Base-by-base conservation (phyloP, 1,140 invertebrate species). In the Saccostrea cuccullata region DNA sequence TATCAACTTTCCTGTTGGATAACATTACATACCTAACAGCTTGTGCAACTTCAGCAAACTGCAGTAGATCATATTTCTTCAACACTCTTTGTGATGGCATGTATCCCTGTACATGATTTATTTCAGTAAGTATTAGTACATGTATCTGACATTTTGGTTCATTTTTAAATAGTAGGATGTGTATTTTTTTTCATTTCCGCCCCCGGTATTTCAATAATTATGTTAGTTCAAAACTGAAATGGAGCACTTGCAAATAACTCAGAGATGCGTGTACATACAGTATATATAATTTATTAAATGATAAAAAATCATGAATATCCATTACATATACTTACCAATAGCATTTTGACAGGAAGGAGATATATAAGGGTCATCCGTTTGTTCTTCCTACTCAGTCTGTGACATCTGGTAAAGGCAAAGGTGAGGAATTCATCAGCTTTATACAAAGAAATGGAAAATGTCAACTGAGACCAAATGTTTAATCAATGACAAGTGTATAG, bases 291-390 rank as follows among this genome's bases (percentile, higher is more conserved):
- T 47, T 47, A 47, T 47, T 6, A 47, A 47, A 47, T 47, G 47
- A 47, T 2, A 3, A 47, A 6, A 6, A 47, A 47, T 8, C 47
- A 47, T 47, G 5, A 6, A 47, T 47, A 47, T 2, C 5, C 47
- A 47, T 47, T 11, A 47, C 9, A 6, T 13, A 20, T 67, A 93
- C 95, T 94, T 94, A 96, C 96, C 89, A 99, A 94, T 30, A 99
- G 95, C 98, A 99, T 99, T 95, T 99, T 99, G 0, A 99, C 98
- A 36, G 99, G 99, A 87, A 99, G 97, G 64, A 99, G 96, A 95
- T 99, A 99, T 82, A 98, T 99, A 9, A 99, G 96, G 92, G 99
- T 99, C 23, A 98, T 95, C 89, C 97, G 96, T 95, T 99, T 99
- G 94, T 99, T 99, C 94, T 97, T 98, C 83, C 95, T 95, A 88